Evolutionary conservation across 2,113 vertebrate species (phyloP), one percentile per base, ranked within the genome.

Genomic region (Eolophus roseicapilla): DNA sequence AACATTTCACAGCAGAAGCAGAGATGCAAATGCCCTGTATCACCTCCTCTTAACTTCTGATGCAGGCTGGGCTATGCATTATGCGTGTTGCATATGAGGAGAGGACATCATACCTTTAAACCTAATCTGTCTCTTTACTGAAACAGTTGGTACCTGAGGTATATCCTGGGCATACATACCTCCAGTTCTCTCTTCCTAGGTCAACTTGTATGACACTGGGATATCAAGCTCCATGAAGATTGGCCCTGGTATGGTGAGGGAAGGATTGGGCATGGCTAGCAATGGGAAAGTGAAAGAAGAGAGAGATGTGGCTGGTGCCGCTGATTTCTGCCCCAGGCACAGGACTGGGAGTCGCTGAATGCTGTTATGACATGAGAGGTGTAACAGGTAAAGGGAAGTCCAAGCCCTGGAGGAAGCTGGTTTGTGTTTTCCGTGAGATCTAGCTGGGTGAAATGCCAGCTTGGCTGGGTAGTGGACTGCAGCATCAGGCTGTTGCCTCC

Each of bases 61-160:
- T 0, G 0, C 13, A 63, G 46, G 33, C 76, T 55, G 53, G 12
- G 28, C 25, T 65, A 41, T 21, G 25, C 35, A 39, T 39, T 63
- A 47, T 31, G 33, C 17, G 68, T 24, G 35, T 8, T 47, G 65
- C 27, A 11, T 21, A 28, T 0, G 0, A 91, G 50, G 33, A 44
- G 8, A 85, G 12, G 5, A 33, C 41, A 52, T 21, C 0, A 0
- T 14, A 52, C 46, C 37, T 81, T 89, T n/a, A 89, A 67, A 82
- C 3, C 9, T 67, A n/a, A 67, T 18, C 27, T 67, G 31, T 52
- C 21, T 52, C 59, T 81, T 76, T 35, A 28, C 46, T 63, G 73
- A 88, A 92, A 83, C 19, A 73, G 24, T 33, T 77, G 41, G 16
- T 41, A 39, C 10, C 49, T 68, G 70, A 71, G 60, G 29, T 53